These are phyloP conservation scores for Rotaria macrura DNA, from an alignment of 2,888 invertebrate species.

Conservation along the genomic window DNA sequence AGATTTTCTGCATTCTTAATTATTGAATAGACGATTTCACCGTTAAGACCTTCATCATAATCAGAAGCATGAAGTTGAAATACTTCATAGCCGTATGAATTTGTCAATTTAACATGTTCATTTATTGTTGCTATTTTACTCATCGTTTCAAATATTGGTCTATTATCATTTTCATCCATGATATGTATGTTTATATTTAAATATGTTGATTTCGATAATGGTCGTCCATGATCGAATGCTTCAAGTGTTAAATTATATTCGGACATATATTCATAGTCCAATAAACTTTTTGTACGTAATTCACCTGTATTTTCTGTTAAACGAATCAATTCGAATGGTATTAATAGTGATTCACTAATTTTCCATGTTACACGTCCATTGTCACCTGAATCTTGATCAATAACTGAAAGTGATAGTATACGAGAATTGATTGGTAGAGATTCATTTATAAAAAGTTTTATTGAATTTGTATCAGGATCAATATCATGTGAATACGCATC, in stretches of 20 bases:
- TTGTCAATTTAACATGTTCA: background rate
- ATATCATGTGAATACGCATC: background rate
- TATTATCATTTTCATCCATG: background rate
- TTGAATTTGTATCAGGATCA: background rate
- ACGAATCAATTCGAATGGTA: conserved; percentile 8
- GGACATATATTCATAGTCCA: background rate
- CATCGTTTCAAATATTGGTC: background rate
- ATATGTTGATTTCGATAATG: background rate
- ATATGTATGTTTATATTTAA: background rate
- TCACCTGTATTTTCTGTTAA: conserved; percentile 6
- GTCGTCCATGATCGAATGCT: background rate
- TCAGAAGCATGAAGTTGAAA: background rate
- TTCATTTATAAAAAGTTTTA: background rate
- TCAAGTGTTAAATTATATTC: background rate
- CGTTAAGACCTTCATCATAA: background rate
- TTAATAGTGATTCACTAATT: background rate
- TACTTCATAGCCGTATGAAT: background rate
- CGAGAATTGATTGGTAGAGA: background rate
- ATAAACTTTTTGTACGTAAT: background rate
- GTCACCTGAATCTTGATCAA: conserved; percentile 1
- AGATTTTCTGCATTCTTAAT: background rate
- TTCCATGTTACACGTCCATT: conserved; percentile 7
- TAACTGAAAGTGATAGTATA: background rate
- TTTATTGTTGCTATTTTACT: background rate
- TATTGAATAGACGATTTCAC: background rate